Conservation (phyloP, 2,797 vertebrate species). For the Etheostoma nigrum region DNA sequence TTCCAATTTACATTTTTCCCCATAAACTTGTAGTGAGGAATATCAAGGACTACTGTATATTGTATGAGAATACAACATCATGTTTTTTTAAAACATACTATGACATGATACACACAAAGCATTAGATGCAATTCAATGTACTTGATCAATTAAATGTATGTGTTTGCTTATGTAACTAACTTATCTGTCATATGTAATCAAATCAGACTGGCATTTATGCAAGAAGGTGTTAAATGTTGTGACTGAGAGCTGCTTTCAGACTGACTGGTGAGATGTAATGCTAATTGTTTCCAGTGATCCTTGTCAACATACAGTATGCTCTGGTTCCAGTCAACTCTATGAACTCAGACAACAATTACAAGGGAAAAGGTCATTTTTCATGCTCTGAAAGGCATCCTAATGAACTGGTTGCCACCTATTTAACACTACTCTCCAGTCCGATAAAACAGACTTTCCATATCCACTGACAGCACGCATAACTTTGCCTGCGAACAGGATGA, state of each 20-base stretch:
- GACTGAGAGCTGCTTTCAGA: constrained; percentile 60
- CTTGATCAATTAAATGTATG: constrained; percentile 37
- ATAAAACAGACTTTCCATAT: constrained; percentile 74
- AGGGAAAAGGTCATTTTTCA: constrained; percentile 86
- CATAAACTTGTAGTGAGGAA: not conserved
- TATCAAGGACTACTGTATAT: not conserved
- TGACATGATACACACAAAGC: constrained; percentile 7
- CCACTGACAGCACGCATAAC: constrained; percentile 65
- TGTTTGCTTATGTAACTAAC: constrained; percentile 39
- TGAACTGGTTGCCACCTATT: constrained; percentile 83
- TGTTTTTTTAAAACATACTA: constrained; percentile 6
- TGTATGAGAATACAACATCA: not conserved
- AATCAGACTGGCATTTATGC: constrained; percentile 57
- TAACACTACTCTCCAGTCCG: constrained; percentile 74
- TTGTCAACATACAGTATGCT: constrained; percentile 79
- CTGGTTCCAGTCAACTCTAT: constrained; percentile 80
- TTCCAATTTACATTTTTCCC: not conserved
- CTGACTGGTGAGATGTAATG: constrained; percentile 64
- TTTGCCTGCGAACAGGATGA: constrained; percentile 60
- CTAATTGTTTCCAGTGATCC: constrained; percentile 86
- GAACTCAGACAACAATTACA: constrained; percentile 82
- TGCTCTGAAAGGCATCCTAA: constrained; percentile 84
- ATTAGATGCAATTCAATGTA: constrained; percentile 43
- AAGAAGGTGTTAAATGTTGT: constrained; percentile 65
- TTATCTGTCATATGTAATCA: constrained; percentile 65